Evolutionary conservation across 2,113 vertebrate genomes (phyloP), one percentile per base, ranked within the genome.

Genomic region (Datnioides undecimradiatus): DNA sequence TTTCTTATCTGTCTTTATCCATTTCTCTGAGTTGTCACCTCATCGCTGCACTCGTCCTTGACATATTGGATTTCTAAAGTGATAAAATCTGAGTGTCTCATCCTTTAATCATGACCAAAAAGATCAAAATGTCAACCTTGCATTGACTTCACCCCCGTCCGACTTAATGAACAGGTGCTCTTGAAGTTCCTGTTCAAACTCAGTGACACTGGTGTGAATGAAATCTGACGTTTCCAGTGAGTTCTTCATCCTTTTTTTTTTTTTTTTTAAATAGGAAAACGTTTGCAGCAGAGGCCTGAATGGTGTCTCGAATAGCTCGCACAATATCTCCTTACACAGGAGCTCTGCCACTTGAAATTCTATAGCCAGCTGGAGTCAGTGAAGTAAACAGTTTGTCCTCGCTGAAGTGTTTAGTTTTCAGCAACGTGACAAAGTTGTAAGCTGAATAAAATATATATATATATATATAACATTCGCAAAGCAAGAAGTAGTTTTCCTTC

Each of bases 401-500:
- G 27, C 25, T 67, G 8, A 46, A 62, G 36, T 8, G 10, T 76
- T 68, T 23, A 62, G 36, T 74, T 83, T 75, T 59, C 12, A 69
- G 38, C 23, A 1, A 68, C 23, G 9, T 62, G 25, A 57, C 14
- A 36, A 63, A 65, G 36, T 58, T 48, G 6, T 8, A 9, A 76
- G 41, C n/a, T 36, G 60, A 38, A 62, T 1, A 27, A 3, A 54
- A 8, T 23, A 4, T 3, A 3, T n/a, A 23, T 13, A 59, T 68
- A n/a, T n/a, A n/a, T n/a, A n/a, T 54, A 65, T 27, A 33, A 16
- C 3, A n/a, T 6, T 62, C 49, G 23, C 29, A 40, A 23, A 60
- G 27, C 21, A 2, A 67, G 19, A 76, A 72, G 68, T 63, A 36
- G 76, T 34, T 59, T 55, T 82, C 51, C 67, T 34, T 51, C 33